These are phyloP conservation scores for Tribolium castaneum DNA, from an alignment of 1,140 invertebrate species.

Conservation along the genomic window DNA sequence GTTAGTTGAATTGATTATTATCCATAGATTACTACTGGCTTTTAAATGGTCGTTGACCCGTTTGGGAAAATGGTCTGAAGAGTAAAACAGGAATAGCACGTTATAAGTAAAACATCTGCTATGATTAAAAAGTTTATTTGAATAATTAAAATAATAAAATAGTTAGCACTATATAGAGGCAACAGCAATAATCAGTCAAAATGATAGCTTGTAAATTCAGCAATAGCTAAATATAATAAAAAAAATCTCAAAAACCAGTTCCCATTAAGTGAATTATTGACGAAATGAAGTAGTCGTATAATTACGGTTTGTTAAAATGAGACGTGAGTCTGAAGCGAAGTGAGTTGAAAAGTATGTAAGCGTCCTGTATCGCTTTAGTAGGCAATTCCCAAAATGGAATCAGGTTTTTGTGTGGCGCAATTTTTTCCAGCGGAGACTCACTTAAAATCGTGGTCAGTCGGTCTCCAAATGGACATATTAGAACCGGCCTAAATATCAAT, in stretches of 20 bases:
- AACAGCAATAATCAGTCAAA: constrained; percentile 49
- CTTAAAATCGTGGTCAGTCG: constrained; percentile 27
- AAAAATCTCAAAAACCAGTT: constrained; percentile 38
- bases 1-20: constrained; percentile 26
- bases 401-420: constrained; percentile 40
- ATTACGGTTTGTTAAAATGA: constrained; percentile 34
- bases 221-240: constrained; percentile 47
- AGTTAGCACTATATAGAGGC: constrained; percentile 47
- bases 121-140: constrained; percentile 35
- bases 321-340: neutral
- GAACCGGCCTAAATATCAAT: constrained; percentile 29
- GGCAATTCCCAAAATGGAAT: constrained; percentile 41
- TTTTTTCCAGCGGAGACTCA: constrained; percentile 13
- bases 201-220: constrained; percentile 46
- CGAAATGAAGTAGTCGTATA: neutral
- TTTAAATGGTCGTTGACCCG: constrained; percentile 28
- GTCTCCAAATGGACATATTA: constrained; percentile 9
- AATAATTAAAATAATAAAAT: constrained; percentile 43
- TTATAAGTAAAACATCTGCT: constrained; percentile 25
- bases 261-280: constrained; percentile 38
- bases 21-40: constrained; percentile 20
- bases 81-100: constrained; percentile 18
- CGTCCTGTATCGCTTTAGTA: constrained; percentile 6
- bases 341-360: constrained; percentile 9
- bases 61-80: constrained; percentile 17